phyloP scores from a whole-genome alignment of 2,888 invertebrate species.

The Athrips mouffetella region DNA sequence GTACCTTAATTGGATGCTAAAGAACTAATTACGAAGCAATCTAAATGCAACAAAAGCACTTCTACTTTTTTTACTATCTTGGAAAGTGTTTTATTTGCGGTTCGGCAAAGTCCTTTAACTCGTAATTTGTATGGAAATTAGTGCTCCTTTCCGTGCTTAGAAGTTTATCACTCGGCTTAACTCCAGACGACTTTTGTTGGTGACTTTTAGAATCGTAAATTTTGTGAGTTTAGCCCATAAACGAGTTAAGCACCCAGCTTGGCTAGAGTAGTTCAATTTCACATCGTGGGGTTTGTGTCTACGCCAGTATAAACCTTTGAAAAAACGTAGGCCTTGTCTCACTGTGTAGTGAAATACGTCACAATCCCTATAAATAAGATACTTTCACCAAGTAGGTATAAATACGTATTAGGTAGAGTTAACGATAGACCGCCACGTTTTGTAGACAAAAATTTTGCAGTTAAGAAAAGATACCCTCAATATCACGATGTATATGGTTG shows the following conservation, averaged over 20 bases:
- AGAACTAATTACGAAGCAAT: neutral
- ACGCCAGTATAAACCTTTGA: neutral
- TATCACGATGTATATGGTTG: too few species aligned
- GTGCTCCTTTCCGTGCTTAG: constrained; percentile 4
- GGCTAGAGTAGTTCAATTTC: neutral
- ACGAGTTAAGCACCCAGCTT: constrained; percentile 11
- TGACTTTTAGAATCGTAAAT: constrained; percentile 13
- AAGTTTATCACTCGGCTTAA: constrained; percentile 8
- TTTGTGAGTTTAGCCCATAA: constrained; percentile 11
- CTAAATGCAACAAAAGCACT: constrained; percentile 1
- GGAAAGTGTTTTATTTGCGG: neutral
- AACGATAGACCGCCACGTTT: too few species aligned
- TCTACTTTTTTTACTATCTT: too few species aligned
- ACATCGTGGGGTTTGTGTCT: neutral
- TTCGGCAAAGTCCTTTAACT: neutral
- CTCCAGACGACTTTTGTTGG: constrained; percentile 11
- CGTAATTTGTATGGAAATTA: constrained; percentile 13
- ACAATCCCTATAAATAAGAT: too few species aligned
- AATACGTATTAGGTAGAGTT: too few species aligned
- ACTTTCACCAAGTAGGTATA: too few species aligned
- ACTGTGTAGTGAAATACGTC: too few species aligned
- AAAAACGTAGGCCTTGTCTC: too few species aligned
- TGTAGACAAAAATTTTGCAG: too few species aligned
- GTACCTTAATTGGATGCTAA: constrained; percentile 8
- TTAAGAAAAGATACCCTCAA: too few species aligned